Evolutionary conservation across 1,140 invertebrate genomes (phyloP).

Genomic region (Oppia nitens): DNA sequence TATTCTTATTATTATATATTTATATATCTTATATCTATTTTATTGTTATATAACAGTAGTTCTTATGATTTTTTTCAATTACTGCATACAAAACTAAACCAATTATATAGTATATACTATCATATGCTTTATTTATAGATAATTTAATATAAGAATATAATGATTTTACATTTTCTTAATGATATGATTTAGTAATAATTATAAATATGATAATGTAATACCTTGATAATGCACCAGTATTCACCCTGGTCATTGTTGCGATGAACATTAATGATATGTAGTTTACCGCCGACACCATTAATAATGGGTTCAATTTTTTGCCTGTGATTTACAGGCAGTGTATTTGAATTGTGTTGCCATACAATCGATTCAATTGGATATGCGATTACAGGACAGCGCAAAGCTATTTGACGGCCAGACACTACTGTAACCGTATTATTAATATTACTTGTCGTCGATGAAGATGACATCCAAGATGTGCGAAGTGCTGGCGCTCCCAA

Average conservation of each 20-base stretch:
- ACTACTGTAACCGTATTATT: constrained; percentile 29
- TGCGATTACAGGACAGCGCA: constrained; percentile 25
- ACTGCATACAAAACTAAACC: no score
- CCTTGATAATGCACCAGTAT: constrained; percentile 82
- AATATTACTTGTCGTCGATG: neutral
- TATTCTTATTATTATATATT: no score
- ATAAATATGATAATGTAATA: constrained; percentile 31
- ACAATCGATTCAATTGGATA: constrained; percentile 27
- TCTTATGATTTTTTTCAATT: no score
- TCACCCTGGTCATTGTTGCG: constrained; percentile 74
- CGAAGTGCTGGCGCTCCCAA: constrained; percentile 5
- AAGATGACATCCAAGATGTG: neutral
- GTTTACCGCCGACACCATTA: constrained; percentile 4
- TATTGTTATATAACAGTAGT: no score
- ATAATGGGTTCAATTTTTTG: constrained; percentile 42
- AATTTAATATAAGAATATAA: no score
- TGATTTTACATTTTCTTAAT: no score
- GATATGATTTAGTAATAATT: no score
- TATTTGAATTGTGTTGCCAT: constrained; percentile 37
- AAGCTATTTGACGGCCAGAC: constrained; percentile 27
- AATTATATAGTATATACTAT: no score
- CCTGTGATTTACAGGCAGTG: constrained; percentile 57
- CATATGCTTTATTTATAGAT: no score
- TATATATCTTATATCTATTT: no score
- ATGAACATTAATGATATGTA: constrained; percentile 68